phyloP scores from a whole-genome alignment of 2,113 vertebrate genomes.

The Dicerorhinus sumatrensis region DNA sequence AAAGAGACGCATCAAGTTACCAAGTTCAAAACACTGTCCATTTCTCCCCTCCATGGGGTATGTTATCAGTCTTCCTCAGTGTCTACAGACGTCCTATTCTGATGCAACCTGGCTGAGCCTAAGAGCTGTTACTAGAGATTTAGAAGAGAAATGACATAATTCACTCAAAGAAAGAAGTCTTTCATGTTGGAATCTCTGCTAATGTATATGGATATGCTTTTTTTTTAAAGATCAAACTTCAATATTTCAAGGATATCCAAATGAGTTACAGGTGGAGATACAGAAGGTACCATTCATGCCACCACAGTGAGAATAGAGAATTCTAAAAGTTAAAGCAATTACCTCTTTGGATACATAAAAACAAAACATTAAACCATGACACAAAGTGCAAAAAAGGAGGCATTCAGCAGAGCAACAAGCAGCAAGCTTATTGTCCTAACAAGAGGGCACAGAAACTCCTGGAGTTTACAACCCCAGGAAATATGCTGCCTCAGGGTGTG shows the following conservation, averaged over 20 bases:
- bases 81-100: background rate
- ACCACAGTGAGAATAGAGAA: background rate
- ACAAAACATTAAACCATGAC: background rate
- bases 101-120: background rate
- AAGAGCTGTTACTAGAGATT: background rate
- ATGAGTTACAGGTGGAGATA: background rate
- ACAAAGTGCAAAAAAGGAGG: background rate
- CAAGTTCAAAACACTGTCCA: background rate
- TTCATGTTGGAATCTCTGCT: background rate
- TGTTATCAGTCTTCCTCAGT: background rate
- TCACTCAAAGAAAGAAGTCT: background rate
- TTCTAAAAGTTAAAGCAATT: conserved; percentile 15
- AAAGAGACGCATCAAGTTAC: background rate
- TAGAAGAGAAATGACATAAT: background rate
- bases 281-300: background rate
- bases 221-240: background rate
- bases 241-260: background rate
- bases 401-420: background rate
- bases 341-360: background rate
- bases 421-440: background rate
- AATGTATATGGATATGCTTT: background rate
- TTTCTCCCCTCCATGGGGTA: background rate
- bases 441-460: conserved; percentile 5
- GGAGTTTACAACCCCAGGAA: background rate
- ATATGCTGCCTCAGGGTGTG: background rate